Conservation (phyloP, 2,797 vertebrate species). For the Falco naumanni region DNA sequence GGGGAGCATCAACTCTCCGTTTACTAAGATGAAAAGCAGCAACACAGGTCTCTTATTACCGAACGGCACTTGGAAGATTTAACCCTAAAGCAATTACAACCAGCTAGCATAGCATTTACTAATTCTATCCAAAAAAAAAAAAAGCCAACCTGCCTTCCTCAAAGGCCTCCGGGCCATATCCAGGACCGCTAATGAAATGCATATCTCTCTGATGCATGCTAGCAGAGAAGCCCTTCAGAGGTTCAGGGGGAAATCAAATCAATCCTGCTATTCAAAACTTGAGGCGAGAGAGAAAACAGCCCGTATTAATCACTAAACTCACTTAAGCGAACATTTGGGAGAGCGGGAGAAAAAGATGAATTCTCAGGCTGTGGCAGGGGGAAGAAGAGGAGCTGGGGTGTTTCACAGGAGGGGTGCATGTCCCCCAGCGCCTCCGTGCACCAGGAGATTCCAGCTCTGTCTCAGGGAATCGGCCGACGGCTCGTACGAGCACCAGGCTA, state of each 20-base stretch:
- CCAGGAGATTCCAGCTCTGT: background rate
- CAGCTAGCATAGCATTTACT: background rate
- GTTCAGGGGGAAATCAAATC: background rate
- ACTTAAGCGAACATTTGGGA: background rate
- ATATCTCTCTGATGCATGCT: background rate
- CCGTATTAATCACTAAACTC: background rate
- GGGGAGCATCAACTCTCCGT: background rate
- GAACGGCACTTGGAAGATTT: rapidly evolving
- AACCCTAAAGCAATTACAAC: background rate
- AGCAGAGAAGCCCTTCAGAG: background rate
- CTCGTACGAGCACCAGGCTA: background rate
- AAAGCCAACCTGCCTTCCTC: background rate
- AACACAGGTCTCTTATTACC: background rate
- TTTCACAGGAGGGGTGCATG: rapidly evolving
- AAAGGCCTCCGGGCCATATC: background rate
- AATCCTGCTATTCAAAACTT: background rate
- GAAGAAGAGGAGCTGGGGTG: background rate
- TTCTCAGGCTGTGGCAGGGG: background rate
- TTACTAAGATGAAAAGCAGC: background rate
- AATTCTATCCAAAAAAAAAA: background rate
- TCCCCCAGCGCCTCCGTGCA: rapidly evolving
- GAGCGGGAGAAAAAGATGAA: background rate
- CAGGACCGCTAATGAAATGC: background rate
- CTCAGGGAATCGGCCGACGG: rapidly evolving
- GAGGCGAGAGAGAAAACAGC: background rate